These are phyloP conservation scores for Tympanuchus pallidicinctus DNA, from an alignment of 2,113 vertebrate genomes.

Conservation along the genomic window DNA sequence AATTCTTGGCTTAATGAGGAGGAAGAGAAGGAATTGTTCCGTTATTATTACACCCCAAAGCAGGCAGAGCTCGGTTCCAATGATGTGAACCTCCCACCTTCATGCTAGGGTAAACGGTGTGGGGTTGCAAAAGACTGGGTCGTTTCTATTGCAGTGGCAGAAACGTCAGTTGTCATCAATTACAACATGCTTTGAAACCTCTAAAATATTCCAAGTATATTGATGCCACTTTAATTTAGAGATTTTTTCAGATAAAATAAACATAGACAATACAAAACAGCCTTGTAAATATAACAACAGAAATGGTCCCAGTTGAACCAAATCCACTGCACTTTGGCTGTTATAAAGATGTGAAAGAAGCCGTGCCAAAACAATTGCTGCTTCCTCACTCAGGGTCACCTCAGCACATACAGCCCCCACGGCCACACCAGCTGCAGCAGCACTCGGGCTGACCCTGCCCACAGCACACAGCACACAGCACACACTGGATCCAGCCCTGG, in stretches of 20 bases:
- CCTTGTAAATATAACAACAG: slow-evolving; percentile 27
- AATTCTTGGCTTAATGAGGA: slow-evolving; percentile 57
- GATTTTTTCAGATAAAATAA: background rate
- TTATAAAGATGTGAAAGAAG: background rate
- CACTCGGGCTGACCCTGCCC: too few relatives aligned
- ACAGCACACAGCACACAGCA: too few relatives aligned
- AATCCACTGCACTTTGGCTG: background rate
- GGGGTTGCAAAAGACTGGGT: background rate
- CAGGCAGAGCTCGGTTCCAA: slow-evolving; percentile 38
- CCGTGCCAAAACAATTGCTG: slow-evolving; percentile 59
- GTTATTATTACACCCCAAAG: slow-evolving; percentile 49
- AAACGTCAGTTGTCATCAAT: background rate
- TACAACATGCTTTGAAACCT: background rate
- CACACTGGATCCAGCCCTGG: too few relatives aligned
- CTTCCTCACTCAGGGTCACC: slow-evolving; percentile 44
- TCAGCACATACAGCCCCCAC: background rate
- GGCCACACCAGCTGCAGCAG: too few relatives aligned
- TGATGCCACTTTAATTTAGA: background rate
- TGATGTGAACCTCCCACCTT: background rate
- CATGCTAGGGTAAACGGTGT: background rate
- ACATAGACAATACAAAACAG: background rate
- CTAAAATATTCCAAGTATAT: background rate
- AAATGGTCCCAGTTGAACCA: slow-evolving; percentile 18
- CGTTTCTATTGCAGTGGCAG: background rate
- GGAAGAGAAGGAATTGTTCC: slow-evolving; percentile 49